Evolutionary conservation across 1,140 invertebrate species (phyloP).

Genomic region (Sycobia sp.): DNA sequence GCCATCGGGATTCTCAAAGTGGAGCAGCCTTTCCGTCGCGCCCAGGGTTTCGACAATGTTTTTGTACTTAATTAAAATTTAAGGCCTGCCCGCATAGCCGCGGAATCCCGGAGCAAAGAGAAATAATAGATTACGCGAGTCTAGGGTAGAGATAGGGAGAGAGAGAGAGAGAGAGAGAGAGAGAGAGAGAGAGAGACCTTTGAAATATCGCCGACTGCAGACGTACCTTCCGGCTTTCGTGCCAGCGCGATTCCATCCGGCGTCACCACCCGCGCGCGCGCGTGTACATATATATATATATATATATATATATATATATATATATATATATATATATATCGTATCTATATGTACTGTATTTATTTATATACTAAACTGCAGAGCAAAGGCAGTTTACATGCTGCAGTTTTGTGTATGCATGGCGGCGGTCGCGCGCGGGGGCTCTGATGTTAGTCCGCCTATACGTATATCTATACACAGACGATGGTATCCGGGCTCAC

Average conservation of each 20-base stretch:
- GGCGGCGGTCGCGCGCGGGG: too few relatives aligned
- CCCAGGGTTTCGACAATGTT: too few relatives aligned
- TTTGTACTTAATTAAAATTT: constrained; percentile 33
- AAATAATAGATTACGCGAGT: background rate
- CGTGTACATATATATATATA: too few relatives aligned
- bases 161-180: background rate
- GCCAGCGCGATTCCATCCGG: constrained; percentile 14
- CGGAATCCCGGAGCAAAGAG: background rate
- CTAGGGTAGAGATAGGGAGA: background rate
- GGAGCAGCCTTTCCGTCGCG: too few relatives aligned
- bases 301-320: too few relatives aligned
- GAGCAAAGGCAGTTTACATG: too few relatives aligned
- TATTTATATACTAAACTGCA: constrained; percentile 40
- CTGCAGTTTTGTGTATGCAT: too few relatives aligned
- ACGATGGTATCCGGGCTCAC: too few relatives aligned
- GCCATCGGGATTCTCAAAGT: too few relatives aligned
- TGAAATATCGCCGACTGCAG: background rate
- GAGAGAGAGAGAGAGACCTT: background rate
- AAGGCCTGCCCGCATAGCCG: background rate
- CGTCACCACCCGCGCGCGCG: background rate
- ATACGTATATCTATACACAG: too few relatives aligned
- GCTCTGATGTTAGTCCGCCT: too few relatives aligned
- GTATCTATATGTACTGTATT: constrained; percentile 40
- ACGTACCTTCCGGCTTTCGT: constrained; percentile 23
- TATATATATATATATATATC: constrained; percentile 29